Conservation (phyloP, 2,888 invertebrate species). For the Clivina fossor region DNA sequence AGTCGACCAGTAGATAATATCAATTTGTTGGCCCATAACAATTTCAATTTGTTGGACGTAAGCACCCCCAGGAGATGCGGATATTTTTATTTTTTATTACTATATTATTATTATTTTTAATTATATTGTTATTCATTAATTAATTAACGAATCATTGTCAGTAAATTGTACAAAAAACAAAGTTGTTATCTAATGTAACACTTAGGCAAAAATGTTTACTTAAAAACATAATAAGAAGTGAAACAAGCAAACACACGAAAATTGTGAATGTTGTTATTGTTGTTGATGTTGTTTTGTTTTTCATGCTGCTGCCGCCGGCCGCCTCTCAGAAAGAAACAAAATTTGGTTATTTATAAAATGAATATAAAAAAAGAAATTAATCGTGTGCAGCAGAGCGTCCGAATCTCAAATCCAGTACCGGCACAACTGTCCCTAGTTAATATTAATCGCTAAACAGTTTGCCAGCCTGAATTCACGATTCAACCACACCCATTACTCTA, state of each 20-base stretch:
- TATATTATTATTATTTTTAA: slow-evolving; percentile 7
- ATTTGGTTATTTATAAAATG: too few relatives aligned
- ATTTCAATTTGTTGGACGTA: slow-evolving; percentile 28
- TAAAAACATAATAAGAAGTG: slow-evolving; percentile 25
- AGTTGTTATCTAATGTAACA: slow-evolving; percentile 30
- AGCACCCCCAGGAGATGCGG: slow-evolving; percentile 25
- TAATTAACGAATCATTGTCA: slow-evolving; percentile 27
- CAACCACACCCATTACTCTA: slow-evolving; percentile 15
- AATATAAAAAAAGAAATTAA: too few relatives aligned
- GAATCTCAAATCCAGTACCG: too few relatives aligned
- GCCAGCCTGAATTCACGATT: slow-evolving; percentile 10
- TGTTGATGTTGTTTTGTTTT: slow-evolving; percentile 5
- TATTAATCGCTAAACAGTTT: too few relatives aligned
- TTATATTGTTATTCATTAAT: slow-evolving; percentile 23
- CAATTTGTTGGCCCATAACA: too few relatives aligned
- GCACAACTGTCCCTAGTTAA: too few relatives aligned
- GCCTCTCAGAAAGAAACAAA: background rate
- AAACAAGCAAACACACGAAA: slow-evolving; percentile 13
- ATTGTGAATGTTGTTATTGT: slow-evolving; percentile 10
- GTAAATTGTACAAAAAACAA: slow-evolving; percentile 27
- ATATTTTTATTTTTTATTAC: slow-evolving; percentile 25
- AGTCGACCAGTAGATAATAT: too few relatives aligned
- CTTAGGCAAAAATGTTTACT: slow-evolving; percentile 31
- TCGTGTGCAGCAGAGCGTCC: slow-evolving; percentile 5
- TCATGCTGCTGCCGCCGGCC: background rate